phyloP scores from a whole-genome alignment of 2,113 vertebrate species.

The Bubo scandiacus region DNA sequence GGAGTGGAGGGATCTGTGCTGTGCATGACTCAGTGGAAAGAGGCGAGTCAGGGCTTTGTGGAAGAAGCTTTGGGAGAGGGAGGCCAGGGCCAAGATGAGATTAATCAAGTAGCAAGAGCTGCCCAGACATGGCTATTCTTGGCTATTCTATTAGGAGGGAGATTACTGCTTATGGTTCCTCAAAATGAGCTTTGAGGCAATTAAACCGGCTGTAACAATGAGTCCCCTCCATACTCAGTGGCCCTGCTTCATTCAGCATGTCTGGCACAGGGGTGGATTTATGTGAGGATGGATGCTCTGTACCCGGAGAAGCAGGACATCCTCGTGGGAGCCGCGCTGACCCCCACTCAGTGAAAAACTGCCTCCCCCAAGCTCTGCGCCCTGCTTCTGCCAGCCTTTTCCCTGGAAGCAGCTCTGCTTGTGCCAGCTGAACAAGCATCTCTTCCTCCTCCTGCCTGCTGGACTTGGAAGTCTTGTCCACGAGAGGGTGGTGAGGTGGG shows the following conservation, averaged over 20 bases:
- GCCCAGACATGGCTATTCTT: conserved; percentile 9
- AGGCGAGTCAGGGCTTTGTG: neutral
- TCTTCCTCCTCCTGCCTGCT: neutral
- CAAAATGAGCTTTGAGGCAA: neutral
- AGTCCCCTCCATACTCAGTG: neutral
- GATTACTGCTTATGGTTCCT: neutral
- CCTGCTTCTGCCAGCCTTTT: neutral
- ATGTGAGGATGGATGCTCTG: neutral
- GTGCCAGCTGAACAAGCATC: neutral
- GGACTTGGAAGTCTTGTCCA: neutral
- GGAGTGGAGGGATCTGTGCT: neutral
- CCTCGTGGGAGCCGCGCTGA: fast-evolving
- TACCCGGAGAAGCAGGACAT: neutral
- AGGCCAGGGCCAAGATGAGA: neutral
- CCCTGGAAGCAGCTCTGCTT: neutral
- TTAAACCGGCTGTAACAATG: neutral
- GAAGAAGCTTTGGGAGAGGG: neutral
- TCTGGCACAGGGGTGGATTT: neutral
- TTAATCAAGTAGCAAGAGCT: neutral
- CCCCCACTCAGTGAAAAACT: neutral
- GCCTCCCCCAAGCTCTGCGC: neutral
- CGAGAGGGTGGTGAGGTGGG: neutral
- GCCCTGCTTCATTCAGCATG: neutral
- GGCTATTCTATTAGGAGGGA: neutral
- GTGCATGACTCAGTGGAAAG: neutral